Percentiles rank a stretch among this genome's conserved stretches.
These are phyloP conservation scores for Megalops atlanticus DNA, from an alignment of 2,113 vertebrate genomes.

Conservation along the genomic window DNA sequence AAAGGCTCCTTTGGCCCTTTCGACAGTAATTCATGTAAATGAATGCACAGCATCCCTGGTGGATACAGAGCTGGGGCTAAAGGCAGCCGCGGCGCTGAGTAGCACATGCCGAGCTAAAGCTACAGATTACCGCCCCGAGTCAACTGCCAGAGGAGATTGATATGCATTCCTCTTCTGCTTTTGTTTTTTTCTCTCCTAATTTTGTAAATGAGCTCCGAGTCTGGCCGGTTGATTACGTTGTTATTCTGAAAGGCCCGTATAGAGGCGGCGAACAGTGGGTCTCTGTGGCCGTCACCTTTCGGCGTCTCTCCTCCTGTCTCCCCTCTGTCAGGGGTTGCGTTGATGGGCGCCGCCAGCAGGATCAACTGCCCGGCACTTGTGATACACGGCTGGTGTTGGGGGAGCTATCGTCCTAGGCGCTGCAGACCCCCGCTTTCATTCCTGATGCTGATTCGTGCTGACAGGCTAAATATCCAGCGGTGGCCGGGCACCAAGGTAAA, in stretches of 20 bases:
- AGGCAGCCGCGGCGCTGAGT: conserved; percentile 3
- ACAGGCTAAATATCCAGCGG: conserved; percentile 75
- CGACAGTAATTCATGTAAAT: background rate
- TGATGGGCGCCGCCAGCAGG: background rate
- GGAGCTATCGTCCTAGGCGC: conserved; percentile 58
- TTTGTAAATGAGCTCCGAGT: conserved; percentile 34
- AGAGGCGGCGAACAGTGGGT: conserved; percentile 27
- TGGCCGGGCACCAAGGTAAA: conserved; percentile 66
- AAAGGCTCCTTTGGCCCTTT: background rate
- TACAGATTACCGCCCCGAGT: conserved; percentile 44
- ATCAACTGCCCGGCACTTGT: conserved; percentile 13
- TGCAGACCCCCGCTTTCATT: conserved; percentile 57
- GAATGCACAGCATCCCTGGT: background rate
- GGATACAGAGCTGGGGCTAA: conserved; percentile 7
- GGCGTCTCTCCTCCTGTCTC: conserved; percentile 9
- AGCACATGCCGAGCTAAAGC: conserved; percentile 40
- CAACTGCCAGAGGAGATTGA: conserved; percentile 52
- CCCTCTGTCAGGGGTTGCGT: background rate
- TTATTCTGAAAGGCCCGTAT: conserved; percentile 17
- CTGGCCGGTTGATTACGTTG: conserved; percentile 21
- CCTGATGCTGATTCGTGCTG: conserved; percentile 71
- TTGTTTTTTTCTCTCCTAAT: conserved; percentile 45
- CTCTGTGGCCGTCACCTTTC: conserved; percentile 30
- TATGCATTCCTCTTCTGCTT: conserved; percentile 53
- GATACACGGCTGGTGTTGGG: conserved; percentile 34